Percentiles rank a stretch among this genome's conserved stretches.
Evolutionary conservation across 2,113 vertebrate species (phyloP).

Genomic region (Rhea americana): DNA sequence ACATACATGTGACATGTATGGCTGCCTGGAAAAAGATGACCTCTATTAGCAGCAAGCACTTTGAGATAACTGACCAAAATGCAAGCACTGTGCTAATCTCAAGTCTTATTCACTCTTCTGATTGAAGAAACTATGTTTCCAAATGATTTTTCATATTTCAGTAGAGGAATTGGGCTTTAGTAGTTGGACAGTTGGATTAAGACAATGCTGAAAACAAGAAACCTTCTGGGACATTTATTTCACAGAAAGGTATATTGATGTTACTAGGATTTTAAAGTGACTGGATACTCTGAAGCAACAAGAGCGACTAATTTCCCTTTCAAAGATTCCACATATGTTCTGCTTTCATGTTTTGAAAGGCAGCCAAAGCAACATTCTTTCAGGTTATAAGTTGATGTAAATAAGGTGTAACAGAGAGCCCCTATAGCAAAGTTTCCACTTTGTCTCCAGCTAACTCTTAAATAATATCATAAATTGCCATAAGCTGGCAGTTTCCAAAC

Average conservation of each 20-base stretch:
- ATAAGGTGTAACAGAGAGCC: constrained; percentile 65
- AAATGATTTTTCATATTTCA: not conserved
- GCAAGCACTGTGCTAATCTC: not conserved
- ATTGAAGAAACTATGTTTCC: not conserved
- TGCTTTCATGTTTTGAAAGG: constrained; percentile 71
- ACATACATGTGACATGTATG: not conserved
- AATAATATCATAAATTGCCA: not conserved
- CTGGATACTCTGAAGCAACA: constrained; percentile 59
- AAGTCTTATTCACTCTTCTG: not conserved
- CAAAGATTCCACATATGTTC: constrained; percentile 60
- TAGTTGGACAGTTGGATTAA: constrained; percentile 5
- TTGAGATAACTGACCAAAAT: constrained; percentile 5
- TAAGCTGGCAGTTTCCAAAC: not conserved
- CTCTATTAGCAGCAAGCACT: not conserved
- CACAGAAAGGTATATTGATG: constrained; percentile 6
- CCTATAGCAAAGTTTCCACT: constrained; percentile 52
- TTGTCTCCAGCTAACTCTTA: constrained; percentile 9
- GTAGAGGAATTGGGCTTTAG: not conserved
- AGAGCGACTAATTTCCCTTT: constrained; percentile 68
- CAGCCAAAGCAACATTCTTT: constrained; percentile 64
- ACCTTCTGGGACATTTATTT: constrained; percentile 25
- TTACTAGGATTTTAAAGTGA: constrained; percentile 58
- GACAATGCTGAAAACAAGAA: constrained; percentile 45
- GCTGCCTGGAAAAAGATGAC: not conserved
- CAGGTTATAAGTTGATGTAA: constrained; percentile 66